These are phyloP conservation scores for Cantharis rustica DNA, from an alignment of 2,888 invertebrate genomes.

Conservation along the genomic window DNA sequence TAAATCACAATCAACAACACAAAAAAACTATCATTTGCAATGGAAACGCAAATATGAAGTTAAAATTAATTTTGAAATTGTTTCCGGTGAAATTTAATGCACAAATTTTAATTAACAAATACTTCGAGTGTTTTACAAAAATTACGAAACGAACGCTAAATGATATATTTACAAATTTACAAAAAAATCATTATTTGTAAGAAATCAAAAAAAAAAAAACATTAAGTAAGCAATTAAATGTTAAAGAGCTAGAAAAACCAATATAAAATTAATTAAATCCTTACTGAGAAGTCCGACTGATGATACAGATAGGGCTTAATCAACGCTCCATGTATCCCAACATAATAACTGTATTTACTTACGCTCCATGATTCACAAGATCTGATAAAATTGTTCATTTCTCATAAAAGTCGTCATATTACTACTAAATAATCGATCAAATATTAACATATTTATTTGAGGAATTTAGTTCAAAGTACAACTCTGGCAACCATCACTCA, in stretches of 20 bases:
- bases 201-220: not conserved
- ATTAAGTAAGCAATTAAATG: constrained; percentile 2
- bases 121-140: not conserved
- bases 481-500: not conserved
- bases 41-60: not conserved
- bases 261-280: constrained; percentile 7
- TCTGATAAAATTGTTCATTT: not conserved
- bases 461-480: not conserved
- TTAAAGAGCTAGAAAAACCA: constrained; percentile 3
- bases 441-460: not conserved
- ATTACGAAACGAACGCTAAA: not conserved
- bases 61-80: constrained; percentile 8
- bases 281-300: constrained; percentile 3
- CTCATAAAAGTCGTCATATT: not conserved
- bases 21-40: not conserved
- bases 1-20: not conserved
- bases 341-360: constrained; percentile 6
- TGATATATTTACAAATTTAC: not conserved
- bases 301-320: constrained; percentile 12
- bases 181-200: not conserved
- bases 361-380: constrained; percentile 1
- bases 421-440: not conserved
- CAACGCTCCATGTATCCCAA: constrained; percentile 6
- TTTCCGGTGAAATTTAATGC: constrained; percentile 6
- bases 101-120: not conserved